Conservation (phyloP, 2,888 invertebrate genomes). For the Erynnis tages region DNA sequence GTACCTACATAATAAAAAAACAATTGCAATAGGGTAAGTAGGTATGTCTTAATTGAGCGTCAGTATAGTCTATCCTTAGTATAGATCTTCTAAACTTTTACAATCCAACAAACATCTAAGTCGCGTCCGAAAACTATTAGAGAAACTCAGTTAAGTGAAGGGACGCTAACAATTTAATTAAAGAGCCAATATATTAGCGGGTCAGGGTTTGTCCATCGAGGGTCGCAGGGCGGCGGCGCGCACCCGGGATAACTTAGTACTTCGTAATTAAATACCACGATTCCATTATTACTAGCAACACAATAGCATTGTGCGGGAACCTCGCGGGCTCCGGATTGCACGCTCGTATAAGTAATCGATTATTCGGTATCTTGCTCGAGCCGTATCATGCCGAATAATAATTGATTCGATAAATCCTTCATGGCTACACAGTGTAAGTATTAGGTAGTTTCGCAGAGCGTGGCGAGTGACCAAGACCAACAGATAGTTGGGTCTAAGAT, state of each 20-base stretch:
- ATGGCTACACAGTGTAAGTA: not conserved
- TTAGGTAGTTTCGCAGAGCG: no score
- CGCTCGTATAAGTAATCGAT: not conserved
- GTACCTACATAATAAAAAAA: no score
- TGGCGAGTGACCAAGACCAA: no score
- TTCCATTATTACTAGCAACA: constrained; percentile 1
- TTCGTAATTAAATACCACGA: constrained; percentile 15
- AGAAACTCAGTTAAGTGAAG: not conserved
- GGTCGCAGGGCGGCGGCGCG: constrained; percentile 4
- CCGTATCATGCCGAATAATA: not conserved
- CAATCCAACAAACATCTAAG: no score
- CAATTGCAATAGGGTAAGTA: no score
- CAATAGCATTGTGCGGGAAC: not conserved
- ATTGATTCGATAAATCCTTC: not conserved
- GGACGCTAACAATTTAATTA: constrained; percentile 24
- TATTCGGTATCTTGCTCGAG: not conserved
- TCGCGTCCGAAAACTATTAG: no score
- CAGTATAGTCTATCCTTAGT: no score
- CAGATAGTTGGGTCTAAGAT: no score
- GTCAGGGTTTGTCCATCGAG: constrained; percentile 15
- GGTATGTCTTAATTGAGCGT: no score
- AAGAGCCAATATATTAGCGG: constrained; percentile 24
- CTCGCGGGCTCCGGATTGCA: not conserved
- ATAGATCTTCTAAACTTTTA: no score
- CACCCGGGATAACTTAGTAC: constrained; percentile 9